These are phyloP conservation scores for Neuroterus valhalla DNA, from an alignment of 1,140 invertebrate species.

Conservation along the genomic window DNA sequence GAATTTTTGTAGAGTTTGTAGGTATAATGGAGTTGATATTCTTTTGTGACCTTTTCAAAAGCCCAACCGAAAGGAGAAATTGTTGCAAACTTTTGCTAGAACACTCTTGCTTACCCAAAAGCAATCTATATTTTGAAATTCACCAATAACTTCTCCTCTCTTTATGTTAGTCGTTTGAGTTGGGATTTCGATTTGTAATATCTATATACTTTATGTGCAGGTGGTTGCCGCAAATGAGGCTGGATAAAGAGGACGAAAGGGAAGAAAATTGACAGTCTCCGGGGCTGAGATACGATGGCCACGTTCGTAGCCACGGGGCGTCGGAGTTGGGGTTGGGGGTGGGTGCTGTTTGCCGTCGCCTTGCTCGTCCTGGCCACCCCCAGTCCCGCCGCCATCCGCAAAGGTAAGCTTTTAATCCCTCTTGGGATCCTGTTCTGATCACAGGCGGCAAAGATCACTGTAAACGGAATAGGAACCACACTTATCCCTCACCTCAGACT, in stretches of 20 bases:
- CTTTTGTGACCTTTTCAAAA: neutral
- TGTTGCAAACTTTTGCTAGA: no score
- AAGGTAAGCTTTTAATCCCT: conserved; percentile 66
- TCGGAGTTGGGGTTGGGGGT: conserved; percentile 61
- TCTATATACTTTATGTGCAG: conserved; percentile 45
- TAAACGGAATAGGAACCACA: conserved; percentile 35
- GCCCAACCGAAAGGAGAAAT: neutral
- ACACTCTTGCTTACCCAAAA: no score
- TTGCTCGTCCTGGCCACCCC: conserved; percentile 68
- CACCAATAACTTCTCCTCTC: no score
- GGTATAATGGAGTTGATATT: neutral
- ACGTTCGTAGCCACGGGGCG: conserved; percentile 51
- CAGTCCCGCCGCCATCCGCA: conserved; percentile 70
- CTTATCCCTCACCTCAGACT: conserved; percentile 15
- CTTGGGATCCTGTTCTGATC: conserved; percentile 31
- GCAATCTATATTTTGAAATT: no score
- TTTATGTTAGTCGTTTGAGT: neutral
- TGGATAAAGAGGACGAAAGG: conserved; percentile 54
- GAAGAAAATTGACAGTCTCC: conserved; percentile 63
- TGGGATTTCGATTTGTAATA: neutral
- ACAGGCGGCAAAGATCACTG: conserved; percentile 43
- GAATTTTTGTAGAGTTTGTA: no score
- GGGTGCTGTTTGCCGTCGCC: conserved; percentile 66
- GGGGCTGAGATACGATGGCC: conserved; percentile 61
- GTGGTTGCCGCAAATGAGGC: conserved; percentile 64